Percentiles rank a stretch among this genome's conserved stretches.
Conservation (phyloP, 2,113 vertebrate genomes). For the Pangasianodon hypophthalmus region DNA sequence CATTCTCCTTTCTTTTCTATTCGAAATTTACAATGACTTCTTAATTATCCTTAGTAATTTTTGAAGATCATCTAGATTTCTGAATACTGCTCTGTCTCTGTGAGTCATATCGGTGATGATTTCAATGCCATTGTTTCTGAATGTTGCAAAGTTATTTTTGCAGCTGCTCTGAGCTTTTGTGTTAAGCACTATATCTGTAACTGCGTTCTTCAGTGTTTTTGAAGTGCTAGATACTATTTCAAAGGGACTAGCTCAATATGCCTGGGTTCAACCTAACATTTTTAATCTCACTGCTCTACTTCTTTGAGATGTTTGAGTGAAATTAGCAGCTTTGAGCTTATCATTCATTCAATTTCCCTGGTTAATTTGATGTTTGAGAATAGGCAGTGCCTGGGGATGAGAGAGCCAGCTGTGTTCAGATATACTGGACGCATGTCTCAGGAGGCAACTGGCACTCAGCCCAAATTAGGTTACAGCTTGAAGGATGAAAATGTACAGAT, state of each 20-base stretch:
- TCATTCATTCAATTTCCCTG: neutral
- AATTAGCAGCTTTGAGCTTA: neutral
- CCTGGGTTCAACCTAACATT: neutral
- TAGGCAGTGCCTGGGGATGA: constrained; percentile 10
- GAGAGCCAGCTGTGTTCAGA: constrained; percentile 1
- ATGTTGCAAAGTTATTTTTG: neutral
- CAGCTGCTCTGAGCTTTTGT: neutral
- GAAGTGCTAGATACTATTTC: neutral
- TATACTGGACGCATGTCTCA: constrained; percentile 10
- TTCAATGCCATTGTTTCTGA: neutral
- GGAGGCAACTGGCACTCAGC: constrained; percentile 4
- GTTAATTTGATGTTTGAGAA: constrained; percentile 13
- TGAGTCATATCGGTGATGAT: neutral
- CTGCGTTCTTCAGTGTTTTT: neutral
- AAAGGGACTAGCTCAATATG: neutral
- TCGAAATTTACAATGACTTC: neutral
- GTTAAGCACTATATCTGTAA: neutral
- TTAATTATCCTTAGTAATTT: neutral
- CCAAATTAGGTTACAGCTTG: constrained; percentile 39
- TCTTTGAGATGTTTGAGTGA: constrained; percentile 2
- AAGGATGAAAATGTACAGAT: constrained; percentile 11
- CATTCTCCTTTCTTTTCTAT: constrained; percentile 1
- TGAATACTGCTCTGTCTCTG: neutral
- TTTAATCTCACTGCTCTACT: neutral
- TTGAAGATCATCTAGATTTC: neutral